Evolutionary conservation across 2,113 vertebrate genomes (phyloP).

Genomic region (Cyanoramphus novaezelandiae): DNA sequence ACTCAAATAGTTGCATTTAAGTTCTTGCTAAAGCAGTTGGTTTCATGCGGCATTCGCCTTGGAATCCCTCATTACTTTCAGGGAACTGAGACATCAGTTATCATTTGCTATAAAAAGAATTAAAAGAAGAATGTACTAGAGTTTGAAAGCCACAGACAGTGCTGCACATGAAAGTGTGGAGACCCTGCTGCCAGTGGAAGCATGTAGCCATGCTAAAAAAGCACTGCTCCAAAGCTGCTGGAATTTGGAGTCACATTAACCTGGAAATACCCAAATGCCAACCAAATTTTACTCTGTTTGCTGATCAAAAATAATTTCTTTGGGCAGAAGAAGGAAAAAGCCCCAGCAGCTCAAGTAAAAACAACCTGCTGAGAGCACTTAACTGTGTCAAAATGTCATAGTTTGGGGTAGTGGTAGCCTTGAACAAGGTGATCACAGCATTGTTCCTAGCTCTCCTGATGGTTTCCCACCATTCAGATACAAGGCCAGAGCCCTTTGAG

Average conservation of each 20-base stretch:
- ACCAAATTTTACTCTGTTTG: not conserved
- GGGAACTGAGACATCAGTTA: not conserved
- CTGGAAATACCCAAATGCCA: not conserved
- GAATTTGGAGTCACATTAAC: not conserved
- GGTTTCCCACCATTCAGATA: not conserved
- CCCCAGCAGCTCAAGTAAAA: not conserved
- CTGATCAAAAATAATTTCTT: not conserved
- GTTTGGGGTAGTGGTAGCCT: not conserved
- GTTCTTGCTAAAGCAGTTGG: not conserved
- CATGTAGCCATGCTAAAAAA: not conserved
- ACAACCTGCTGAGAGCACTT: fast-evolving
- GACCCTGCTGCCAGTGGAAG: not conserved
- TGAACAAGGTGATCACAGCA: too few relatives aligned
- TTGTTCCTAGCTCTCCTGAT: not conserved
- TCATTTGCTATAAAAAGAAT: not conserved
- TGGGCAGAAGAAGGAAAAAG: not conserved
- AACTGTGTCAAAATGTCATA: not conserved
- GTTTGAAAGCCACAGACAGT: not conserved
- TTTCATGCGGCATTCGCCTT: not conserved
- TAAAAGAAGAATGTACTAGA: not conserved
- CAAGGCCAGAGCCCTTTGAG: not conserved
- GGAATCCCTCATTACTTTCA: not conserved
- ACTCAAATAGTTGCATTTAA: not conserved
- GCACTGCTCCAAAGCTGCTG: not conserved
- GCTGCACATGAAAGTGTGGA: not conserved